Base-by-base conservation (phyloP, 2,888 invertebrate species). In the Drosophila sordidula region DNA sequence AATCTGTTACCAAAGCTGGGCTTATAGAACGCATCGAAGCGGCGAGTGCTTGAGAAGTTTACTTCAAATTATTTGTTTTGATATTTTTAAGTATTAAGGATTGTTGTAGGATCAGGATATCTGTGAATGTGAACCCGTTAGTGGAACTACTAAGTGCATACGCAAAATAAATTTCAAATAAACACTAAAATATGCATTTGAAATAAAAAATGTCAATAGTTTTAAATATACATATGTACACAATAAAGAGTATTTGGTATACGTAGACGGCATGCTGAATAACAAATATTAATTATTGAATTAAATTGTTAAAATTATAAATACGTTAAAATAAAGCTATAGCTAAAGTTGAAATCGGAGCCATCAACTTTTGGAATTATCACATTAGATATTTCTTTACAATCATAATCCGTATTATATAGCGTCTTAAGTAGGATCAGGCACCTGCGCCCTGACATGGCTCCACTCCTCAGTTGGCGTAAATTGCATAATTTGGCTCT, bases 401-500 rank as follows among this genome's bases (percentile, higher is more conserved):
- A 18, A n/a, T 22, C 3, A 6, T 22, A 42, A 32, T 14, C 14
- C 32, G 6, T 38, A 26, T 41, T 12, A 4, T 22, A n/a, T 4
- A 22, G 34, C 14, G 41, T 16, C 29, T 12, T 42, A 18, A 26
- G 59, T 32, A 42, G 47, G 38, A 49, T 47, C 3, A 14, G 25
- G 42, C 29, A 29, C 29, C 29, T 29, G 29, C 29, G 29, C 9
- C 2, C 3, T 14, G 38, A 54, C 22, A 32, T 44, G 44, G 47
- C 16, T 62, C 45, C 14, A 12, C 46, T 32, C 52, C 34, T 12
- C 29, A 61, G 46, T n/a, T 16, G 29, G 44, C 44, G 57, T 22
- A 38, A 80, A 78, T 68, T 80, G 56, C 64, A 62, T 78, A 82
- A 82, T 82, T 82, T 67, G 72, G 45, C 62, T 72, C 71, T 87